A percentile compares a stretch with the other conserved stretches of the same genome.
phyloP scores from a whole-genome alignment of 2,113 vertebrate species.

The Jacana jacana region DNA sequence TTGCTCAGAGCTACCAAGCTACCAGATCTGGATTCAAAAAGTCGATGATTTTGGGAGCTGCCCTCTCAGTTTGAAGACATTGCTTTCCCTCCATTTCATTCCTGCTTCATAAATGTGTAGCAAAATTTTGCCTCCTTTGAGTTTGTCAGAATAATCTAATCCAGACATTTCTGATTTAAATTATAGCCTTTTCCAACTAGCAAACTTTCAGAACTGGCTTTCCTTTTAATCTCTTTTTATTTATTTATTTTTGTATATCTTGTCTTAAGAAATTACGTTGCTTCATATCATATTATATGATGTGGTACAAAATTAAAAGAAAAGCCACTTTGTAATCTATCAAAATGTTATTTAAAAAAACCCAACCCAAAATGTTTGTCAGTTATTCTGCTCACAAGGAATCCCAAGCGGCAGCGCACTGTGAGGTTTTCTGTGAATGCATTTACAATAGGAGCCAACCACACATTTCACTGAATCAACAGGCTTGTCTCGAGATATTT shows the following conservation, averaged over 20 bases:
- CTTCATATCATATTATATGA: conserved; percentile 25
- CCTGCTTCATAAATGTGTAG: not conserved
- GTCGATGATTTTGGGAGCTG: not conserved
- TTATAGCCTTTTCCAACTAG: conserved; percentile 9
- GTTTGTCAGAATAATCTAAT: conserved; percentile 22
- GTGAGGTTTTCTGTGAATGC: conserved; percentile 63
- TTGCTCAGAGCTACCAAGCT: not conserved
- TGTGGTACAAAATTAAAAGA: conserved; percentile 46
- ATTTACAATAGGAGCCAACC: conserved; percentile 57
- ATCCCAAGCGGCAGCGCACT: not conserved
- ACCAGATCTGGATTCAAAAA: not conserved
- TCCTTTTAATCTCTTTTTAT: conserved; percentile 45
- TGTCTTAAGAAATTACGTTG: conserved; percentile 25
- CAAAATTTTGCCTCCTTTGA: conserved; percentile 16
- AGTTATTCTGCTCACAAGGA: conserved; percentile 36
- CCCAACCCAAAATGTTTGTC: not conserved
- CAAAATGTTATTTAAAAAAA: conserved; percentile 37
- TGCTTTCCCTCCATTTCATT: not conserved
- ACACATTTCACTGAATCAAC: conserved; percentile 58
- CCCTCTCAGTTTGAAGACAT: not conserved
- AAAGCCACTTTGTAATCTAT: conserved; percentile 46
- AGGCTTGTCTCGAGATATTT: conserved; percentile 45
- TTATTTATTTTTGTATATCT: conserved; percentile 36
- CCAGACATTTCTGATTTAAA: conserved; percentile 49
- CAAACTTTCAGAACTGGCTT: conserved; percentile 19